Conservation (phyloP, 2,113 vertebrate species). For the Ctenomys sociabilis region DNA sequence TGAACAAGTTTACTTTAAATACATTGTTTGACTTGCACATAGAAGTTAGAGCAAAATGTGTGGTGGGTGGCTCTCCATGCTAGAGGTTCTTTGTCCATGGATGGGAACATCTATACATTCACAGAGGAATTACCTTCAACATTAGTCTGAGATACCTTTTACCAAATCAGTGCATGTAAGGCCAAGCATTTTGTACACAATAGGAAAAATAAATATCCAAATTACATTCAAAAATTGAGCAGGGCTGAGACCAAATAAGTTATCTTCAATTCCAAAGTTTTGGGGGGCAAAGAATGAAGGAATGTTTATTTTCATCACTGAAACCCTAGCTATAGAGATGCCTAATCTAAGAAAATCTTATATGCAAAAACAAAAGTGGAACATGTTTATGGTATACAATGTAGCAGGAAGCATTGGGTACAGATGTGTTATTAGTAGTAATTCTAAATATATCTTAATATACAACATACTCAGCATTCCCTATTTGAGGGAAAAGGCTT, state of each 20-base stretch:
- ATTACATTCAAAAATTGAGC: neutral
- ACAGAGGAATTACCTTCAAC: neutral
- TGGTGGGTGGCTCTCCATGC: no score
- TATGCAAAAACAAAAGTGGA: neutral
- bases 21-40: neutral
- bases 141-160: neutral
- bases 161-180: neutral
- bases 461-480: neutral
- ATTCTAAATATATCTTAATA: slow-evolving; percentile 21
- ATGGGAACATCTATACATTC: neutral
- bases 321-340: neutral
- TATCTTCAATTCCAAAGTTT: neutral
- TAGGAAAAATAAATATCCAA: neutral
- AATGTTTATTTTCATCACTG: neutral
- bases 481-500: slow-evolving; percentile 29
- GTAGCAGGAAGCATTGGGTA: neutral
- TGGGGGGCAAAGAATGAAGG: neutral
- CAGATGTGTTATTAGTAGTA: neutral
- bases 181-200: neutral
- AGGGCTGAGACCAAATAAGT: neutral
- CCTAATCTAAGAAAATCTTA: slow-evolving; percentile 5
- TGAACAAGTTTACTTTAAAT: neutral
- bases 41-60: neutral
- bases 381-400: neutral
- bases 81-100: neutral